Base-by-base conservation (phyloP, 2,113 vertebrate genomes). In the Romanogobio albipinnatus region DNA sequence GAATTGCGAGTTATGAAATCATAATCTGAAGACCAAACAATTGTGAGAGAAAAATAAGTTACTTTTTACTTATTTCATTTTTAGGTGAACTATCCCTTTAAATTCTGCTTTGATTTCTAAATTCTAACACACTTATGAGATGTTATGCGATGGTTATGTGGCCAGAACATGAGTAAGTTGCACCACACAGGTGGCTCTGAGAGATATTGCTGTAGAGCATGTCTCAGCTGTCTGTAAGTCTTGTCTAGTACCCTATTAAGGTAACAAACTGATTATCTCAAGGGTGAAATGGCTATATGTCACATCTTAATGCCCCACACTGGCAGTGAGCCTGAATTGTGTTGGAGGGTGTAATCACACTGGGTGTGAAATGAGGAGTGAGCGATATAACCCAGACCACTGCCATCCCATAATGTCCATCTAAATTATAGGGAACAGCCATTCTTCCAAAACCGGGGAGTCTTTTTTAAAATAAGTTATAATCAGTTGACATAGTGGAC, bases 351-450 rank as follows among this genome's bases (percentile, higher is more conserved):
- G 78, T 81, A 88, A 9, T 83, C 29, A 86, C 59, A 1, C 0
- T 84, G 1, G 1, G 83, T 86, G 82, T 17, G 73, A 88, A 89
- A 86, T 11, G 87, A 81, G 29, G 24, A 84, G 78, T 70, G 33
- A 36, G 61, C 81, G 84, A 90, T 82, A 93, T 84, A 90, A 88
- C 76, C 62, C 19, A 93, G 87, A 92, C 11, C 86, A 77, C 70
- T 51, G 9, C 89, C n/a, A 53, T 82, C 82, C 36, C 7, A 88
- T 90, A 87, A 88, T 87, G 90, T 75, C 43, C 61, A 26, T 80
- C 87, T 88, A 90, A 89, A 86, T 87, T 89, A 89, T 80, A 89
- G 83, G 87, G 86, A 68, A 5, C 83, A 86, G 77, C 87, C 86
- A 89, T 81, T 49, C 82, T 88, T 85, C 84, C 88, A 84, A 86